phyloP scores from a whole-genome alignment of 2,888 invertebrate genomes.

The Lutraria lutraria region DNA sequence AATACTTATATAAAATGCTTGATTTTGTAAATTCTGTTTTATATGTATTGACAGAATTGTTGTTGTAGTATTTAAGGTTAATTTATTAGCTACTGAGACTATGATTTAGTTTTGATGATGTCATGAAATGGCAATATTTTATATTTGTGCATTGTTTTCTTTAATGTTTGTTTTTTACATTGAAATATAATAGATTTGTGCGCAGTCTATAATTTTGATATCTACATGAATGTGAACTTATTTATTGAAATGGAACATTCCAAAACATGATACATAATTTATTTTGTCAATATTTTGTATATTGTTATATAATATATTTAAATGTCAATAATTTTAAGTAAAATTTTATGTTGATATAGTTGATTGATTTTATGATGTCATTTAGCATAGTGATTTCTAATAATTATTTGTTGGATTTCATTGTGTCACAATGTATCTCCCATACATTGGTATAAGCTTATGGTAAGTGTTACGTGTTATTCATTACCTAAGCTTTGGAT shows the following conservation, averaged over 20 bases:
- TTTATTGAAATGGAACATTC: not conserved
- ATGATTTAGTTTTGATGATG: not conserved
- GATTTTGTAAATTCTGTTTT: too few relatives aligned
- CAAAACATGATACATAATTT: not conserved
- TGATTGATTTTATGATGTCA: not conserved
- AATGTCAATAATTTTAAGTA: not conserved
- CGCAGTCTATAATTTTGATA: not conserved
- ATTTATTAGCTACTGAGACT: not conserved
- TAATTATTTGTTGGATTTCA: not conserved
- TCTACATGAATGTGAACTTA: not conserved
- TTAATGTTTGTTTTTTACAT: not conserved
- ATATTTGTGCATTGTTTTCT: not conserved
- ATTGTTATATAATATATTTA: not conserved
- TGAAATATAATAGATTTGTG: not conserved
- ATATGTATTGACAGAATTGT: not conserved
- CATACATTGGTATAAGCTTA: too few relatives aligned
- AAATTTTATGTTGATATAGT: not conserved
- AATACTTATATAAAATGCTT: too few relatives aligned
- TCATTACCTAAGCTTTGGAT: too few relatives aligned
- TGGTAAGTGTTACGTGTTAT: too few relatives aligned
- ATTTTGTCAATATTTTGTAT: not conserved
- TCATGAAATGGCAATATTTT: conserved; percentile 1
- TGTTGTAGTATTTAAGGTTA: not conserved
- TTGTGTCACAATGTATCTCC: too few relatives aligned
- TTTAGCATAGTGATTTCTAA: not conserved